Percentiles rank a stretch among this genome's conserved stretches.
phyloP scores from a whole-genome alignment of 2,888 invertebrate species.

The Phaonia tiefii region DNA sequence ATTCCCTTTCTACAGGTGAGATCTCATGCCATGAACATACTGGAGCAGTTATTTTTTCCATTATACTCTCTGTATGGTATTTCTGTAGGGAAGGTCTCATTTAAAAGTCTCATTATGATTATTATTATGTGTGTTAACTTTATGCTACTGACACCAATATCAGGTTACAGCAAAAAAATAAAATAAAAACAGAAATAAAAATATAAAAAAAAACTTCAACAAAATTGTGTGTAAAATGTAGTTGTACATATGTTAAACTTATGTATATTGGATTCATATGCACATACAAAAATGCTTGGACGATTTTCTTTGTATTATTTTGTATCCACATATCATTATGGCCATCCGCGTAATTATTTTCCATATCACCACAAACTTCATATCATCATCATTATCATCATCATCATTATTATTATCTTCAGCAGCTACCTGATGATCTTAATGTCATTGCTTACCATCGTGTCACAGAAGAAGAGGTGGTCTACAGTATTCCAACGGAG shows the following conservation, averaged over 20 bases:
- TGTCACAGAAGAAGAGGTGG: conserved; percentile 22
- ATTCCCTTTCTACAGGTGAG: conserved; percentile 61
- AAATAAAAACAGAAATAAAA: conserved; percentile 28
- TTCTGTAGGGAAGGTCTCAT: conserved; percentile 14
- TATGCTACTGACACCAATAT: conserved; percentile 65
- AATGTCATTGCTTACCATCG: conserved; percentile 51
- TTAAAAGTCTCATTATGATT: neutral
- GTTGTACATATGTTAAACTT: neutral
- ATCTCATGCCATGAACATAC: too few species aligned
- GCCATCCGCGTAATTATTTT: neutral
- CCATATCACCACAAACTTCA: neutral
- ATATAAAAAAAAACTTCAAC: neutral
- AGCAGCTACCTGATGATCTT: conserved; percentile 30
- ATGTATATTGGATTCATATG: neutral
- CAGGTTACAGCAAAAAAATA: conserved; percentile 59
- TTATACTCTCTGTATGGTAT: too few species aligned
- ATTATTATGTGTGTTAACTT: conserved; percentile 11
- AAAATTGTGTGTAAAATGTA: too few species aligned
- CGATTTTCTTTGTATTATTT: conserved; percentile 31
- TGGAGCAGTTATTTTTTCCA: too few species aligned
- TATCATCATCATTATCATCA: conserved; percentile 14
- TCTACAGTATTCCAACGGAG: neutral
- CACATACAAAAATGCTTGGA: conserved; percentile 40
- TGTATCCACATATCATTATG: conserved; percentile 14
- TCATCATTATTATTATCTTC: conserved; percentile 9